Conservation (phyloP, 2,797 vertebrate species). For the Oryzias sinensis region DNA sequence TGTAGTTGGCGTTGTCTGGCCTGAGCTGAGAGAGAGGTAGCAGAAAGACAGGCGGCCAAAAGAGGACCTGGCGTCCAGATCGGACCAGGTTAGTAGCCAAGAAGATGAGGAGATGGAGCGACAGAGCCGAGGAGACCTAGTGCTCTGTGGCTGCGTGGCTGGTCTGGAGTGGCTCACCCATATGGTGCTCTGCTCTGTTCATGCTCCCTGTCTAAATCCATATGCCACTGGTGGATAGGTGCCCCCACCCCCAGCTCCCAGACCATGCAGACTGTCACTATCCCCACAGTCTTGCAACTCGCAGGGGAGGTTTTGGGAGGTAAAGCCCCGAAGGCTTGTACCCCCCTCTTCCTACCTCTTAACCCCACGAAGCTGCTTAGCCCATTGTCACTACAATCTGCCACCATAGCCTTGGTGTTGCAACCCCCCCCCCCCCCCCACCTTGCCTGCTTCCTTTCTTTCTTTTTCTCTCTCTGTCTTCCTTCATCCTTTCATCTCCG, state of each 20-base stretch:
- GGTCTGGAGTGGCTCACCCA: slow-evolving; percentile 84
- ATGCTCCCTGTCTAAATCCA: slow-evolving; percentile 92
- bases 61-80: slow-evolving; percentile 33
- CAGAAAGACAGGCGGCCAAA: slow-evolving; percentile 45
- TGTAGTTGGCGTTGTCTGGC: slow-evolving; percentile 54
- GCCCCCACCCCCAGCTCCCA: slow-evolving; percentile 70
- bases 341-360: slow-evolving; percentile 65
- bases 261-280: slow-evolving; percentile 58
- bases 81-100: slow-evolving; percentile 55
- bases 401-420: slow-evolving; percentile 74
- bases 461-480: slow-evolving; percentile 33
- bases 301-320: slow-evolving; percentile 91
- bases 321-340: slow-evolving; percentile 92
- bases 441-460: slow-evolving; percentile 16
- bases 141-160: slow-evolving; percentile 47
- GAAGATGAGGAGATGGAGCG: slow-evolving; percentile 32
- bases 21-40: slow-evolving; percentile 54
- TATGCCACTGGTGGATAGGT: slow-evolving; percentile 91
- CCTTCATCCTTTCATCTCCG: slow-evolving; percentile 69
- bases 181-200: slow-evolving; percentile 83
- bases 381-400: slow-evolving; percentile 96
- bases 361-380: slow-evolving; percentile 86
- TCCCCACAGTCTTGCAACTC: slow-evolving; percentile 56
- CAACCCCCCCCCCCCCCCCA: slow-evolving; percentile 10
- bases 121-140: slow-evolving; percentile 42